Conservation (phyloP, 2,888 invertebrate species). For the Noctua comes region DNA sequence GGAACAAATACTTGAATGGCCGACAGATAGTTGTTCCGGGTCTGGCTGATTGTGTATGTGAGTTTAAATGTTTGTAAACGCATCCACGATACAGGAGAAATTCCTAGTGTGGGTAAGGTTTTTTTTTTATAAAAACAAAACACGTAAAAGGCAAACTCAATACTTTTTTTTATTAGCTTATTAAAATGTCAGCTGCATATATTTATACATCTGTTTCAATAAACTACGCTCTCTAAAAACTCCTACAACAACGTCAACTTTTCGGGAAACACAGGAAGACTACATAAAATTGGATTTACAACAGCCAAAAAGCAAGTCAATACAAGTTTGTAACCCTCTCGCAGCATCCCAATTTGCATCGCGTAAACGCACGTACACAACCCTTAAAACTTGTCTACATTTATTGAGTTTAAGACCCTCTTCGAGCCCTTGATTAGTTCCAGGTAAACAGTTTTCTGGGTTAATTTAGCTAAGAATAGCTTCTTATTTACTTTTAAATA, state of each 20-base stretch:
- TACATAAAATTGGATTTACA: slow-evolving; percentile 32
- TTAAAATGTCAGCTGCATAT: background rate
- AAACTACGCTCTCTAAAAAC: background rate
- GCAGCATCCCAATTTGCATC: slow-evolving; percentile 61
- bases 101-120: too few species aligned
- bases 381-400: slow-evolving; percentile 67
- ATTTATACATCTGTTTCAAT: background rate
- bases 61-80: too few species aligned
- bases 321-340: slow-evolving; percentile 46
- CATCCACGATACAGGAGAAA: too few species aligned
- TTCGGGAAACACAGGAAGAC: background rate
- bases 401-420: slow-evolving; percentile 63
- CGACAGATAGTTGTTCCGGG: too few species aligned
- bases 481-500: slow-evolving; percentile 62
- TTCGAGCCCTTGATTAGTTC: slow-evolving; percentile 62
- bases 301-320: slow-evolving; percentile 31
- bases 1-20: too few species aligned
- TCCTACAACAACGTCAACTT: background rate
- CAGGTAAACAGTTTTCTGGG: slow-evolving; percentile 68
- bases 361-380: slow-evolving; percentile 58
- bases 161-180: background rate
- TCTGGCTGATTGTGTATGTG: too few species aligned
- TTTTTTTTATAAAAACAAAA: too few species aligned
- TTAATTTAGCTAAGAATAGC: slow-evolving; percentile 64
- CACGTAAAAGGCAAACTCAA: too few species aligned